Percentiles rank a stretch among this genome's conserved stretches.
These are phyloP conservation scores for Odontomyia ornata DNA, from an alignment of 2,888 invertebrate species.

Conservation along the genomic window DNA sequence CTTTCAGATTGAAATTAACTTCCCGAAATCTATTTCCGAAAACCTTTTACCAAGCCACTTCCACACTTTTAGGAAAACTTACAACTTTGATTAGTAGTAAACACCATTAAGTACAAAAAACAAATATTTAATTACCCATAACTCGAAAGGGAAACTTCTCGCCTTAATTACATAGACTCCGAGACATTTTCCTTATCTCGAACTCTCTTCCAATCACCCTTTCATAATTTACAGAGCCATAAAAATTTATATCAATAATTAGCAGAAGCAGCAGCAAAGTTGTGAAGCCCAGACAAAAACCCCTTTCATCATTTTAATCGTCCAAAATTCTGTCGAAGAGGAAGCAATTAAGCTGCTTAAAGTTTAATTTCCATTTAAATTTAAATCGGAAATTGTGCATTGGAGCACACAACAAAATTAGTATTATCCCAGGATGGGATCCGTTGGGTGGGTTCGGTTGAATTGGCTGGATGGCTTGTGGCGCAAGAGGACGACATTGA, in stretches of 20 bases:
- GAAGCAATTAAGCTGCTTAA: constrained; percentile 42
- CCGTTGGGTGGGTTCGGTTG: no score
- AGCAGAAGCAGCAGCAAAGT: background rate
- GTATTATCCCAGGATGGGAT: constrained; percentile 24
- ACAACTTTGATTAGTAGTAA: no score
- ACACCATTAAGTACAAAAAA: no score
- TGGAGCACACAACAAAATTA: constrained; percentile 33
- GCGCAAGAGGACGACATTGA: background rate
- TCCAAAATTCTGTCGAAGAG: constrained; percentile 7
- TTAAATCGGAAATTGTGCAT: constrained; percentile 41
- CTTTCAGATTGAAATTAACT: no score
- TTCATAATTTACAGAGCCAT: constrained; percentile 12
- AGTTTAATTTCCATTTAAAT: constrained; percentile 44
- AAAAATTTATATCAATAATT: constrained; percentile 28
- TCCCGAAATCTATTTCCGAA: no score
- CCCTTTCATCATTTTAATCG: background rate
- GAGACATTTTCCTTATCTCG: background rate
- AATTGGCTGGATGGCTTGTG: background rate
- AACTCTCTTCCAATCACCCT: constrained; percentile 6
- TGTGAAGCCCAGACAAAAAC: background rate
- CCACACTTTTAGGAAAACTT: no score
- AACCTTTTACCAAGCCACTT: no score
- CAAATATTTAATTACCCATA: constrained; percentile 29
- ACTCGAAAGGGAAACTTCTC: constrained; percentile 4
- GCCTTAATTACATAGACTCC: background rate